Evolutionary conservation across 2,797 vertebrate genomes (phyloP), one percentile per base, ranked within the genome.

Genomic region (Fistularia tabacaria): DNA sequence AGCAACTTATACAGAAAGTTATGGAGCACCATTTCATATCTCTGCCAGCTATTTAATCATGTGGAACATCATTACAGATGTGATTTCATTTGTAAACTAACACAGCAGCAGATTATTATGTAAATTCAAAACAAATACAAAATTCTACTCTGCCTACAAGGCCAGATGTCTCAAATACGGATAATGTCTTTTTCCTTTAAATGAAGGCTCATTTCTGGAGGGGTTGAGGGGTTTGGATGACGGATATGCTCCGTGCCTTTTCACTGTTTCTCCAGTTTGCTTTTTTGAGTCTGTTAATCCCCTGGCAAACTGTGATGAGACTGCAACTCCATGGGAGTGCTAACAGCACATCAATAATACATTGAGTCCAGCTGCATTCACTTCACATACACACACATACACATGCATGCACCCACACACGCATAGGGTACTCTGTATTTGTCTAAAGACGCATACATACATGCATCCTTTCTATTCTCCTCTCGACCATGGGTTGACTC

Each of bases 301-400:
- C 77, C 68, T 62, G 70, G 84, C 81, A 83, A 88, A 85, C 85
- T 77, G 74, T 83, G 85, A 84, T 84, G 85, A 87, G 84, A 87
- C 80, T 83, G 77, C 82, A 81, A 83, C 83, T 86, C 84, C 77
- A 73, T 62, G 63, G 71, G 79, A 81, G 80, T 76, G 82, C 77
- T 78, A 88, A 81, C 84, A 81, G 79, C 80, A 76, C 80, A 87
- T 90, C 83, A 87, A 88, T 89, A 85, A 87, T 87, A 85, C 83
- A 89, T 86, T 62, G 67, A 77, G 80, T 83, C 81, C 83, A 85
- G 79, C 83, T 80, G 76, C 87, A 86, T 69, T 73, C 75, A 74
- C 77, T 70, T 63, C 73, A 72, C 64, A 60, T 59, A 44, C 60
- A 54, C 51, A 52, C 46, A 63, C 45, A 38, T 45, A 55, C 39